phyloP scores from a whole-genome alignment of 92 coral and sea anemone genomes.

The Epizoanthus fatuus region DNA sequence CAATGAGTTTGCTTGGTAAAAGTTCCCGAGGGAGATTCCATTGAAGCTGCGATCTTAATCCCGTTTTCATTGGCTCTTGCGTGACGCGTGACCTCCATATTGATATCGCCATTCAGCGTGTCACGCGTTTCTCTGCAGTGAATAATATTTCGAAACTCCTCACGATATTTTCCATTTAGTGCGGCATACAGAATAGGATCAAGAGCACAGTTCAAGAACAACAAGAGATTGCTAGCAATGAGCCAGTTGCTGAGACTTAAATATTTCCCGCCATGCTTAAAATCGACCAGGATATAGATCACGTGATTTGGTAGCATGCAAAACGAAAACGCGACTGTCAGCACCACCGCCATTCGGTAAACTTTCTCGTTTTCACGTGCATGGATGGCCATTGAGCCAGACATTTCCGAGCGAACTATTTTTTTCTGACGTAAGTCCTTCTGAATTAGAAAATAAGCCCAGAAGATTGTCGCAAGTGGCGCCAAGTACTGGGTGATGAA shows the following conservation, averaged over 20 bases:
- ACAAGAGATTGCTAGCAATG: slow-evolving; percentile 61
- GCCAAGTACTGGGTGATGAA: slow-evolving; percentile 62
- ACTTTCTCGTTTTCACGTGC: slow-evolving; percentile 74
- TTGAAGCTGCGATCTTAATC: no score
- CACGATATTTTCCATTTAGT: slow-evolving; percentile 72
- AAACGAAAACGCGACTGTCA: slow-evolving; percentile 72
- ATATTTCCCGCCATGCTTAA: slow-evolving; percentile 17
- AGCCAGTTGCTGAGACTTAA: slow-evolving; percentile 70
- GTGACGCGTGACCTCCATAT: no score
- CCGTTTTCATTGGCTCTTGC: no score
- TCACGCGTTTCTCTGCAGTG: background rate
- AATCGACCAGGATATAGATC: slow-evolving; percentile 70
- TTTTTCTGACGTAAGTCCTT: slow-evolving; percentile 56
- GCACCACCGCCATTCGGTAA: slow-evolving; percentile 65
- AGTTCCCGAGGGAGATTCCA: no score
- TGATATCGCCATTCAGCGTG: no score
- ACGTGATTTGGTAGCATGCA: slow-evolving; percentile 79
- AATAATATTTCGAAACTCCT: slow-evolving; percentile 53
- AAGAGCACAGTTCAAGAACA: slow-evolving; percentile 78
- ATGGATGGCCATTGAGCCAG: slow-evolving; percentile 3
- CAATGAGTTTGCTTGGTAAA: no score
- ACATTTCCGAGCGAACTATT: slow-evolving; percentile 5
- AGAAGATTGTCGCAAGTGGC: slow-evolving; percentile 63
- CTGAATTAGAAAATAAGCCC: slow-evolving; percentile 70
- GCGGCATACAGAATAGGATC: slow-evolving; percentile 76